These are phyloP conservation scores for Cryptotis parvus DNA, from an alignment of 2,113 vertebrate species.

Conservation along the genomic window DNA sequence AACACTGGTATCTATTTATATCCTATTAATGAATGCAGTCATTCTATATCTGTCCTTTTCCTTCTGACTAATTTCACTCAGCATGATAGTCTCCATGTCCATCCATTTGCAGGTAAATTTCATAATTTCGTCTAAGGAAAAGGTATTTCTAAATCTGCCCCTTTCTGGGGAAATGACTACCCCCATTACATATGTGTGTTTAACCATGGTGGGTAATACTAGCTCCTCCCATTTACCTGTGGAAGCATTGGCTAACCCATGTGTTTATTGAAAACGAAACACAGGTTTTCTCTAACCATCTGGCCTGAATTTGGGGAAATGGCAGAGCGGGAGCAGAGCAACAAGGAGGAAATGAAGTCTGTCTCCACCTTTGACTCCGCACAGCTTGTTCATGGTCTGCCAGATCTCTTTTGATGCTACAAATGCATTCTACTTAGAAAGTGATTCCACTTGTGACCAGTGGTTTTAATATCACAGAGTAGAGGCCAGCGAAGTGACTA, in stretches of 20 bases:
- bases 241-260: background rate
- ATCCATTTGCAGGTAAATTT: too few relatives aligned
- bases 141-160: too few relatives aligned
- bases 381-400: background rate
- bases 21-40: too few relatives aligned
- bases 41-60: too few relatives aligned
- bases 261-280: background rate
- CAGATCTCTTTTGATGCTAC: background rate
- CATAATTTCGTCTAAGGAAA: too few relatives aligned
- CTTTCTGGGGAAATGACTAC: background rate
- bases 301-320: background rate
- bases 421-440: slow-evolving; percentile 3
- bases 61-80: too few relatives aligned
- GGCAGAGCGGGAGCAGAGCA: background rate
- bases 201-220: background rate
- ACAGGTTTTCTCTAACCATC: background rate
- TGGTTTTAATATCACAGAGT: background rate
- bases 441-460: slow-evolving; percentile 1
- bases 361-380: background rate
- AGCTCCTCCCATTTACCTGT: background rate
- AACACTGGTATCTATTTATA: too few relatives aligned
- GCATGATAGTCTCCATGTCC: too few relatives aligned
- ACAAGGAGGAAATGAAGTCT: background rate
- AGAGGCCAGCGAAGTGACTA: background rate
- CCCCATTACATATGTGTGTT: background rate